A percentile compares a stretch with the other conserved stretches of the same genome.
phyloP scores from a whole-genome alignment of 2,797 vertebrate genomes.

The Lithobates pipiens region DNA sequence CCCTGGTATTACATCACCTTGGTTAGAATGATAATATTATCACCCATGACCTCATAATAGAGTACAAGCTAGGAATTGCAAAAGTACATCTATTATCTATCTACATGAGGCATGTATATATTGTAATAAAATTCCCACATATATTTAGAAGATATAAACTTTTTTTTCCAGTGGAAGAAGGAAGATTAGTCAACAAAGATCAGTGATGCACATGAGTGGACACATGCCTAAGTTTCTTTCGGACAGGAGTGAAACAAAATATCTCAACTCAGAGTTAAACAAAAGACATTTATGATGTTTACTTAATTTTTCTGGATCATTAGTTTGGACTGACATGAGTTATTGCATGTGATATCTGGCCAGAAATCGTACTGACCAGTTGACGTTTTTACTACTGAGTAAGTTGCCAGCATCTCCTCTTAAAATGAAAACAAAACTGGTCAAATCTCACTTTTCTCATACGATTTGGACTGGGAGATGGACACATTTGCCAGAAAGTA shows the following conservation, averaged over 20 bases:
- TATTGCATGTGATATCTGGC: slow-evolving; percentile 78
- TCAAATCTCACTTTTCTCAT: slow-evolving; percentile 80
- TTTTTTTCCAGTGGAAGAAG: not conserved
- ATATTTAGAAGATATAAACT: too few species aligned
- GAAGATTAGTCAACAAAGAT: slow-evolving; percentile 57
- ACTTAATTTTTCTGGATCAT: slow-evolving; percentile 82
- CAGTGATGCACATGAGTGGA: slow-evolving; percentile 62
- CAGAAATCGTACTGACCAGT: slow-evolving; percentile 80
- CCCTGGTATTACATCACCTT: too few species aligned
- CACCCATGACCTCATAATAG: too few species aligned
- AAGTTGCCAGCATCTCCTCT: slow-evolving; percentile 77
- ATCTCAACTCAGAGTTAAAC: slow-evolving; percentile 80
- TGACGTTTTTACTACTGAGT: slow-evolving; percentile 73
- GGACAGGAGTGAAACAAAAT: slow-evolving; percentile 80
- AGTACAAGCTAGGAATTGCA: too few species aligned
- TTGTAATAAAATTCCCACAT: too few species aligned
- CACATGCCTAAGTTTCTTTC: slow-evolving; percentile 70
- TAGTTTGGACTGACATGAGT: slow-evolving; percentile 80
- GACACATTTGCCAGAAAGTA: slow-evolving; percentile 78
- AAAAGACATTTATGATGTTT: slow-evolving; percentile 85
- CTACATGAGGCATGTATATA: too few species aligned
- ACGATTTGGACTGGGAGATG: slow-evolving; percentile 77
- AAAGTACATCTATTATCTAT: too few species aligned
- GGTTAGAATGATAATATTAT: too few species aligned
- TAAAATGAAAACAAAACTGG: slow-evolving; percentile 67